Percentiles rank a stretch among this genome's conserved stretches.
Conservation (phyloP, 2,797 vertebrate species). For the Acrocephalus scirpaceus region DNA sequence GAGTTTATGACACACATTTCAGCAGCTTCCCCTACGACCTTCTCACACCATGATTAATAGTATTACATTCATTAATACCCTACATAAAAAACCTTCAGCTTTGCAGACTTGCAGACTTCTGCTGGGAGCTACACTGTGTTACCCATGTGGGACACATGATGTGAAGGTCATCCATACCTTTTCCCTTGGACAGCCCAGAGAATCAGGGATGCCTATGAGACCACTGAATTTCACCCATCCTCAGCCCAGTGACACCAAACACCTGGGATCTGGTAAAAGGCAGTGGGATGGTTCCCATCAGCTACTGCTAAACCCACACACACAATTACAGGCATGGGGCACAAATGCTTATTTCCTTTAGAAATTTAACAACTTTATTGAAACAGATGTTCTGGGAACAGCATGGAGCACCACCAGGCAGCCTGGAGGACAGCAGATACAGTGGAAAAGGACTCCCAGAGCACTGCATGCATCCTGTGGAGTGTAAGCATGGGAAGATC, state of each 20-base stretch:
- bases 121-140: neutral
- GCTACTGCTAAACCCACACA: neutral
- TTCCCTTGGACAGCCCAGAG: neutral
- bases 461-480: neutral
- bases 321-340: neutral
- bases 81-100: neutral
- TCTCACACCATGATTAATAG: neutral
- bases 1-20: neutral
- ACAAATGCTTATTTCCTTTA: neutral
- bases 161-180: neutral
- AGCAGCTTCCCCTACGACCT: neutral
- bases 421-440: neutral
- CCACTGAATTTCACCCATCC: neutral
- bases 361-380: neutral
- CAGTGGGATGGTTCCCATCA: neutral
- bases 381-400: neutral
- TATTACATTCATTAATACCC: neutral
- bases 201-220: neutral
- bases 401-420: fast-evolving
- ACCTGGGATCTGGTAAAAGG: neutral
- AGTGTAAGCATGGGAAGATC: neutral
- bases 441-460: neutral
- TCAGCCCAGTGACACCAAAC: neutral
- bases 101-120: neutral
- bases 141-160: fast-evolving